Base-by-base conservation (phyloP, 92 coral and sea anemone genomes). In the Palythoa caribaeorum region DNA sequence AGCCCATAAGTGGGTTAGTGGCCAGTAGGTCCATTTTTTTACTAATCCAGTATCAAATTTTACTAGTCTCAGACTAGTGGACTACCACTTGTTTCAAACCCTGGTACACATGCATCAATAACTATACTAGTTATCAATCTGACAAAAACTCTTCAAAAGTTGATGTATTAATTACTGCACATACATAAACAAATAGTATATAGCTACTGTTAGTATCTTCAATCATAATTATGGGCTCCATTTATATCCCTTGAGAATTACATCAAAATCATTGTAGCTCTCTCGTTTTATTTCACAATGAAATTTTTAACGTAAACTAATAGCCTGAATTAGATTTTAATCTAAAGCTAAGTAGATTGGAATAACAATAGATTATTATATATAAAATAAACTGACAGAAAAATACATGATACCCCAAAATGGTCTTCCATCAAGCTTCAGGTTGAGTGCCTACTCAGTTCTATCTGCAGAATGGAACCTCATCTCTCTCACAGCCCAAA, bases 361-460 rank as follows among this genome's bases (percentile, higher is more conserved):
- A 21, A 68, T 68, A 35, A 6, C 73, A 68, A 21, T 68, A 60
- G 19, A 60, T 60, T n/a, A 60, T 12, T n/a, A n/a, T 12, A 60
- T 68, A 68, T 20, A 20, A 68, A 20, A 68, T 68, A 68, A 68
- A 68, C 39, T 20, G 38, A 19, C n/a, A 68, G 73, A 68, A 16
- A 21, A 68, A 68, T 68, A 47, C 54, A 75, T 75, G 53, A 75
- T 72, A 91, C 91, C 90, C 89, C 55, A 88, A 88, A 92, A 88
- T 21, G 94, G 94, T 74, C 92, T 88, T 52, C 94, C 92, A 79
- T 91, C 91, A 19, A 83, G 83, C 73, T 83, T 88, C n/a, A 91
- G 83, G 66, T 91, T 91, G 54, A 87, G 39, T 55, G 77, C 91
- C 16, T 84, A 79, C 2, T 57, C 53, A 6, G 68, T 44, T 75